Conservation (phyloP, 92 coral and sea anemone species). For the Pocillopora meandrina region DNA sequence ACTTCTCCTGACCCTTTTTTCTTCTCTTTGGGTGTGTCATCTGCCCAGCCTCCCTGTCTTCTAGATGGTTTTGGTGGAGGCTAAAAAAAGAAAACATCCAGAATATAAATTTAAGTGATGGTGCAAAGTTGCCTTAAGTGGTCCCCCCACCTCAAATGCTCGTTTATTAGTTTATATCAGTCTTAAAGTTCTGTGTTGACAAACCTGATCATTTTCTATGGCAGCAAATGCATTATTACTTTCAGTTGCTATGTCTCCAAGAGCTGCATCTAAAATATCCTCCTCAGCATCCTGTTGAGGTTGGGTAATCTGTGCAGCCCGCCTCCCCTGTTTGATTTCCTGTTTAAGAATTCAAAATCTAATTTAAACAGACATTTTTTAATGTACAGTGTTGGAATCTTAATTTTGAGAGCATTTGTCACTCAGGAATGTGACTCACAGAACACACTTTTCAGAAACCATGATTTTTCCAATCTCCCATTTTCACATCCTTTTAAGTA, state of each 20-base stretch:
- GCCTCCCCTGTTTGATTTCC: slow-evolving; percentile 85
- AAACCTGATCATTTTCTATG: slow-evolving; percentile 56
- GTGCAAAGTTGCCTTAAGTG: no score
- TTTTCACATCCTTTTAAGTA: no score
- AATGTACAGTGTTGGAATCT: no score
- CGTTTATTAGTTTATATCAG: background rate
- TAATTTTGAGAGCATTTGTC: no score
- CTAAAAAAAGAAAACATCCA: slow-evolving; percentile 34
- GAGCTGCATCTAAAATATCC: slow-evolving; percentile 59
- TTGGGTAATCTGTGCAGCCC: slow-evolving; percentile 67
- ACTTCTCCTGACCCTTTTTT: slow-evolving; percentile 62
- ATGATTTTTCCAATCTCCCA: no score
- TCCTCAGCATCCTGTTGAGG: slow-evolving; percentile 62
- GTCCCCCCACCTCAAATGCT: no score
- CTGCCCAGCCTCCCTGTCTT: slow-evolving; percentile 99
- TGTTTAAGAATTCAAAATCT: slow-evolving; percentile 2
- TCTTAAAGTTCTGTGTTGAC: background rate
- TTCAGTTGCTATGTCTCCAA: slow-evolving; percentile 39
- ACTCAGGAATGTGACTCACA: no score
- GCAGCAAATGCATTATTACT: slow-evolving; percentile 33
- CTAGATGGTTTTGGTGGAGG: slow-evolving; percentile 94
- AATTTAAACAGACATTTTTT: no score
- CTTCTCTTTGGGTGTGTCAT: slow-evolving; percentile 85
- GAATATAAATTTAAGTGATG: background rate
- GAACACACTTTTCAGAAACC: no score